Conservation (phyloP, 2,888 invertebrate species). For the Pegoplata infirma region DNA sequence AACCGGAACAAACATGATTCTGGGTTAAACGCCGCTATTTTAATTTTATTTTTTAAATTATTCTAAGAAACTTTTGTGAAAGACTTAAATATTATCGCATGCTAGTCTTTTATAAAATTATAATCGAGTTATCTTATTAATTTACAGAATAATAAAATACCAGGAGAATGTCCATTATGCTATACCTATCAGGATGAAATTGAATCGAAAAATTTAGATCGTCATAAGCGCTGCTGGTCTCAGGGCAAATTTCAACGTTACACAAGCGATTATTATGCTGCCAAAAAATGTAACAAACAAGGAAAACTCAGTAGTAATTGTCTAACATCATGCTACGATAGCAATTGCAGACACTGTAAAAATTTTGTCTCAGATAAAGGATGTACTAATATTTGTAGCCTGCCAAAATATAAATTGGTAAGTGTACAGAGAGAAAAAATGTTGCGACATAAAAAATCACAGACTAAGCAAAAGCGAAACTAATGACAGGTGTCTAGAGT, state of each 20-base stretch:
- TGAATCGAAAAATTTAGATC: slow-evolving; percentile 32
- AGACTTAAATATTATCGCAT: no score
- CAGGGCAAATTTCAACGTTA: slow-evolving; percentile 73
- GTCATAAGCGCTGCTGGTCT: slow-evolving; percentile 86
- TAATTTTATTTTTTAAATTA: no score
- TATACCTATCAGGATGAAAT: slow-evolving; percentile 52
- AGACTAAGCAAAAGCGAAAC: no score
- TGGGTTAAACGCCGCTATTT: no score
- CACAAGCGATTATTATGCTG: slow-evolving; percentile 33
- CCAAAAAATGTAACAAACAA: slow-evolving; percentile 8
- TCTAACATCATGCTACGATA: slow-evolving; percentile 32
- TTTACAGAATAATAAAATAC: slow-evolving; percentile 81
- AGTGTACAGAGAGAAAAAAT: not conserved
- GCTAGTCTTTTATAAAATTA: no score
- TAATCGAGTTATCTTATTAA: no score
- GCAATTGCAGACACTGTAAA: slow-evolving; percentile 69
- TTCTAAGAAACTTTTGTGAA: no score
- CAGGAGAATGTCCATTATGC: slow-evolving; percentile 83
- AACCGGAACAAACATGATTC: no score
- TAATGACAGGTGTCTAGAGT: no score
- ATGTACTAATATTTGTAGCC: slow-evolving; percentile 36
- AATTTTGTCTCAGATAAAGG: slow-evolving; percentile 22
- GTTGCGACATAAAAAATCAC: no score
- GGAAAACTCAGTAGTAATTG: slow-evolving; percentile 22
- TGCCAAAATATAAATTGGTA: slow-evolving; percentile 32